Base-by-base conservation (phyloP, 1,140 invertebrate genomes). In the Panagrolaimus sp. region DNA sequence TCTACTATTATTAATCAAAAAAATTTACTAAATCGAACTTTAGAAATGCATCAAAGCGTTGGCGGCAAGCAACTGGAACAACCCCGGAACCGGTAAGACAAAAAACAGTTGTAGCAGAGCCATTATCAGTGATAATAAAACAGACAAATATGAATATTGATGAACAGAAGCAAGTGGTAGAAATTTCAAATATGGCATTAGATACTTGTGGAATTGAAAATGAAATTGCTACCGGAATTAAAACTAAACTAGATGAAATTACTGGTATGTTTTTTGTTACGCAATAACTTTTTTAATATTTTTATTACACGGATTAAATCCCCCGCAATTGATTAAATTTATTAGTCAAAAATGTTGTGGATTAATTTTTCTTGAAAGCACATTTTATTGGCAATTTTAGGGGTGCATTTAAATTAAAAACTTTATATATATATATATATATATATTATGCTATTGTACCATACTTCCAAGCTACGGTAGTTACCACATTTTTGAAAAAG, bases 171-270 rank as follows among this genome's bases (percentile, higher is more conserved):
- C 63, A 64, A 47, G 14, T 20, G 11, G 63, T 64, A n/a, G 63
- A 64, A 47, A 64, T 64, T 31, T 20, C 63, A 4, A 64, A 64
- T 31, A 64, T 64, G 20, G 63, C 63, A 16, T 47, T 64, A 25
- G 63, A 64, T 31, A 44, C 63, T 20, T 43, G 42, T 13, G 63
- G 63, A 20, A 43, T 64, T 1, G 63, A 64, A 31, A 64, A 64
- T 20, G 63, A 64, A 47, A 64, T 64, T 64, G 63, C 63, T 9
- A 64, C 63, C 9, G 42, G 20, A 14, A 47, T 64, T 47, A 64
- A 64, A 31, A 64, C 63, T 9, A 43, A 64, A 43, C 16, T 64
- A 25, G 63, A 64, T 31, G 63, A 64, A 13, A 43, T 64, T 23
- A 64, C 63, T 20, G 25, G 63, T 64, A 64, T 2, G 63, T 38